phyloP scores from a whole-genome alignment of 37 sponge, comb jelly and placozoan genomes.

The Spongilla lacustris region DNA sequence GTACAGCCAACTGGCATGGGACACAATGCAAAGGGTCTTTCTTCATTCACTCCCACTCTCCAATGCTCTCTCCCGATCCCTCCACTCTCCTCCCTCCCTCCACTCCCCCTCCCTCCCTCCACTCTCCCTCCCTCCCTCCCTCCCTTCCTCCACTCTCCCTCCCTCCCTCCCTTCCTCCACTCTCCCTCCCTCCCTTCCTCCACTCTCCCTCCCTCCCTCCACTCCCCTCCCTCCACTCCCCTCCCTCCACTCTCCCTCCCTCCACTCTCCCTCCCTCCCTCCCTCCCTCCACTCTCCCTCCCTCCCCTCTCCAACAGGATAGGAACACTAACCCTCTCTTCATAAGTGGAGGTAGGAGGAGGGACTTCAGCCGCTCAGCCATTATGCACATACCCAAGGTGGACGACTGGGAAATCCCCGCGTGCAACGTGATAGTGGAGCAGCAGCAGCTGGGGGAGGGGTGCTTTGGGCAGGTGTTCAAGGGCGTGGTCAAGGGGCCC shows the following conservation, averaged over 20 bases:
- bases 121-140: neutral
- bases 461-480: slow-evolving; percentile 74
- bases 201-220: neutral
- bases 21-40: too few species aligned
- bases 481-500: slow-evolving; percentile 52
- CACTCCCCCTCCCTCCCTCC: neutral
- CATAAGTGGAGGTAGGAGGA: slow-evolving; percentile 60
- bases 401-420: slow-evolving; percentile 74
- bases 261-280: neutral
- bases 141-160: too few species aligned
- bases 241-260: neutral
- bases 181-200: neutral
- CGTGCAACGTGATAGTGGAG: slow-evolving; percentile 48
- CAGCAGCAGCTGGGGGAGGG: slow-evolving; percentile 70
- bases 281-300: slow-evolving; percentile 8
- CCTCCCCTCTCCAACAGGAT: neutral
- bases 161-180: too few species aligned
- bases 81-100: neutral
- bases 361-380: neutral
- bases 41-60: too few species aligned
- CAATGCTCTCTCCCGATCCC: too few species aligned
- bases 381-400: neutral
- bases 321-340: slow-evolving; percentile 27
- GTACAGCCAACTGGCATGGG: neutral
- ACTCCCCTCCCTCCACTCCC: slow-evolving; percentile 13